Conservation (phyloP, 1,140 invertebrate species). For the Drosophila erecta region DNA sequence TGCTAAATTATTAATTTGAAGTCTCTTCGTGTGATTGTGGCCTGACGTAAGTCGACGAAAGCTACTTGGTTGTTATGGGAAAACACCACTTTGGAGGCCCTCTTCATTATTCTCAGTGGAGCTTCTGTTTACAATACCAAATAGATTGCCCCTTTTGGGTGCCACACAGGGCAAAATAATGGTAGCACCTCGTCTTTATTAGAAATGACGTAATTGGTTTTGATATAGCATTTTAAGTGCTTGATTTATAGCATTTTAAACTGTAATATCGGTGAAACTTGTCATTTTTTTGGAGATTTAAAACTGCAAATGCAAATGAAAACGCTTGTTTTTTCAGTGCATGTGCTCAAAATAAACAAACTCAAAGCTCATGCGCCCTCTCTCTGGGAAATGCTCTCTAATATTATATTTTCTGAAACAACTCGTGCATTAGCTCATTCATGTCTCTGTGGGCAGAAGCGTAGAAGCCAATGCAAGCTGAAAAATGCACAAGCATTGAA, state of each 20-base stretch:
- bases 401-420: constrained; percentile 23
- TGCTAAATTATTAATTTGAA: constrained; percentile 15
- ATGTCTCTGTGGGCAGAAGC: constrained; percentile 18
- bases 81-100: constrained; percentile 9
- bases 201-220: too few species aligned
- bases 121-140: constrained; percentile 19
- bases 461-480: constrained; percentile 29
- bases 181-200: too few species aligned
- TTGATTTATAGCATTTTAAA: background rate
- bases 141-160: background rate
- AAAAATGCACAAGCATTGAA: constrained; percentile 52
- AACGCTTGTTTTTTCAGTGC: background rate
- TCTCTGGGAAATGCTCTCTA: constrained; percentile 19
- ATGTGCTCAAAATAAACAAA: background rate
- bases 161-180: background rate
- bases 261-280: background rate
- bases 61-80: constrained; percentile 1
- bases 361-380: constrained; percentile 32
- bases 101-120: constrained; percentile 29
- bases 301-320: too few species aligned
- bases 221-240: too few species aligned
- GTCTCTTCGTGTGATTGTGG: background rate
- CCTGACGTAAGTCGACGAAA: constrained; percentile 16
- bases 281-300: too few species aligned
- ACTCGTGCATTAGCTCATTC: constrained; percentile 47